Base-by-base conservation (phyloP, 2,113 vertebrate species). In the Aphyosemion australe region DNA sequence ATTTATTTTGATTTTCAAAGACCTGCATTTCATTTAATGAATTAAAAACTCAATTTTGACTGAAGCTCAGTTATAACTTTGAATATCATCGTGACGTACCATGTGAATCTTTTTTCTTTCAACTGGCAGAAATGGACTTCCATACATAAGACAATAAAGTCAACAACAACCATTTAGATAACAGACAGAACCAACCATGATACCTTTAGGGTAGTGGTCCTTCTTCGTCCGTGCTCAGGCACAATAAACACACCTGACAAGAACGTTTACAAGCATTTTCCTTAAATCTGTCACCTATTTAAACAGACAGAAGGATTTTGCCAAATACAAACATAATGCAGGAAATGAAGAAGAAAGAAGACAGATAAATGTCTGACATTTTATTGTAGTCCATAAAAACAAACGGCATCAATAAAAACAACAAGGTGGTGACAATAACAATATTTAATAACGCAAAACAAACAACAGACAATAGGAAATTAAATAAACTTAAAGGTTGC, bases 371-470 rank as follows among this genome's bases (percentile, higher is more conserved):
- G 39, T 85, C 83, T 71, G 65, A 73, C 65, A 60, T 87, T 91
- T 92, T 89, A 89, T 87, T 89, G 78, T 78, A 80, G 81, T 81
- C 69, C 75, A 88, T 86, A 91, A 86, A 88, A 92, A 89, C 83
- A 81, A 87, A 88, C 82, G 85, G 66, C 71, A 73, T 88, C 75
- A 75, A 85, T 87, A 87, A 87, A 87, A 90, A 88, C 86, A 87
- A 85, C 77, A 73, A 86, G 64, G 80, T 76, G 79, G 65, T 86
- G 76, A 82, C 79, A 69, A 84, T 84, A 78, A 88, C 82, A 79
- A 81, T 84, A 71, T 79, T 73, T 64, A 76, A 76, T 78, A 72
- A 86, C 70, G 76, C 70, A 84, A 88, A 91, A 88, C 78, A 90
- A 87, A 85, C 69, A 83, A 84, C 42, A 81, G 72, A 89, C 79